phyloP scores from a whole-genome alignment of 1,140 invertebrate genomes.

The Eurosta solidaginis region DNA sequence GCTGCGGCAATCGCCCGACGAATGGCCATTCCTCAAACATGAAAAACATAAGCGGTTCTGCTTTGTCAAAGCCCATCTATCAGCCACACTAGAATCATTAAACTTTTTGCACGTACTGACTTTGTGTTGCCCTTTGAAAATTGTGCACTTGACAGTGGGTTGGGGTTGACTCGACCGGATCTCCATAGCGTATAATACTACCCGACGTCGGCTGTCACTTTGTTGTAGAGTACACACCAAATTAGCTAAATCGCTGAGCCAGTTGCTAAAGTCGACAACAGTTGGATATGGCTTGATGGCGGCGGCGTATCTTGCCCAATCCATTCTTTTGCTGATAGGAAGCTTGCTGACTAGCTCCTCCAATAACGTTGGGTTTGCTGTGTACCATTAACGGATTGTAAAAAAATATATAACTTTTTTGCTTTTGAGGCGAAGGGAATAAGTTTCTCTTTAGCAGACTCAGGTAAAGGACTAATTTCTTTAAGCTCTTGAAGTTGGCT shows the following conservation, averaged over 20 bases:
- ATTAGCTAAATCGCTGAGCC: too few species aligned
- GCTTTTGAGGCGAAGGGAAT: neutral
- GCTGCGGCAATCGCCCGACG: constrained; percentile 11
- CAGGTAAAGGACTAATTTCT: neutral
- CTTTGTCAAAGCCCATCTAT: neutral
- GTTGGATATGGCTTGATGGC: neutral
- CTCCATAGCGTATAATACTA: neutral
- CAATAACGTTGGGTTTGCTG: neutral
- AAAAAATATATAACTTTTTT: neutral
- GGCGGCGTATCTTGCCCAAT: neutral
- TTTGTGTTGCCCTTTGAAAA: constrained; percentile 2
- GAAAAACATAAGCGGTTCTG: constrained; percentile 21
- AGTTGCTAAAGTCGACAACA: too few species aligned
- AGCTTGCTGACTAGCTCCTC: neutral
- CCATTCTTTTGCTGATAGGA: neutral
- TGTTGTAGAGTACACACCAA: neutral
- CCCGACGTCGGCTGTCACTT: neutral
- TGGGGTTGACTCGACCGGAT: neutral
- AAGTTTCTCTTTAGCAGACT: neutral
- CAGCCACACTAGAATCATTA: neutral
- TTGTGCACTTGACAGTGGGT: neutral
- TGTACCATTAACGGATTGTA: neutral
- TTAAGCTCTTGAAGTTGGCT: neutral
- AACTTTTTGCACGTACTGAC: neutral
- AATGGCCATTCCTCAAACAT: constrained; percentile 12